These are phyloP conservation scores for Entomobrya proxima DNA, from an alignment of 2,888 invertebrate species.

Conservation along the genomic window DNA sequence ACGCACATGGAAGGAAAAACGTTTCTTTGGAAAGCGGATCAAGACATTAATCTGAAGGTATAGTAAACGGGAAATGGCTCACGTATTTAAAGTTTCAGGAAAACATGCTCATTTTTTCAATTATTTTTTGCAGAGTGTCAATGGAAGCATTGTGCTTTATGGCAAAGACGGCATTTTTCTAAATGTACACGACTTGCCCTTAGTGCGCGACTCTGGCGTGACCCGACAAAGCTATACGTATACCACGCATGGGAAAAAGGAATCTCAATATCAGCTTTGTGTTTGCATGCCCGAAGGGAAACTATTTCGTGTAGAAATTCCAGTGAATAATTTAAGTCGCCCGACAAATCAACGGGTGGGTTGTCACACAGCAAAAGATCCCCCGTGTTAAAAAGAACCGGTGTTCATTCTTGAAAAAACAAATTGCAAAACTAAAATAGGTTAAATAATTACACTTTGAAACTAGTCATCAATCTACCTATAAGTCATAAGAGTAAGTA, in stretches of 20 bases:
- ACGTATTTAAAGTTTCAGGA: no score
- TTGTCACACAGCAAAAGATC: slow-evolving; percentile 69
- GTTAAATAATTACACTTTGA: not conserved
- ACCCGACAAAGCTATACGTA: slow-evolving; percentile 73
- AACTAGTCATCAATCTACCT: not conserved
- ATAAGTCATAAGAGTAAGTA: not conserved
- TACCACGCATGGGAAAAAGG: slow-evolving; percentile 71
- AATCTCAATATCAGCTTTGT: slow-evolving; percentile 88
- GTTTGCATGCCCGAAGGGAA: slow-evolving; percentile 93
- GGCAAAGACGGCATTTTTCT: slow-evolving; percentile 83
- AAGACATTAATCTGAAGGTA: slow-evolving; percentile 84
- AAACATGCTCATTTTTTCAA: not conserved
- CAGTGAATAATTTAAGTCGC: slow-evolving; percentile 68
- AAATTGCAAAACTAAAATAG: not conserved
- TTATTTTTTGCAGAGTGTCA: slow-evolving; percentile 80
- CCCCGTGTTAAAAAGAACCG: slow-evolving; percentile 15
- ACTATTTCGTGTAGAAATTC: slow-evolving; percentile 83
- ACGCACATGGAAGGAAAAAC: slow-evolving; percentile 80
- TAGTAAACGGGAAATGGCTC: not conserved
- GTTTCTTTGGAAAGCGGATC: slow-evolving; percentile 86
- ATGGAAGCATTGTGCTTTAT: slow-evolving; percentile 85
- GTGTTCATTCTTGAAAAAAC: not conserved
- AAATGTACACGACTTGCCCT: slow-evolving; percentile 85
- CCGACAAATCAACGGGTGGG: slow-evolving; percentile 63
- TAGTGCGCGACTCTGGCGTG: slow-evolving; percentile 79